Conservation (phyloP, 1,140 invertebrate species). For the Campodea augens region DNA sequence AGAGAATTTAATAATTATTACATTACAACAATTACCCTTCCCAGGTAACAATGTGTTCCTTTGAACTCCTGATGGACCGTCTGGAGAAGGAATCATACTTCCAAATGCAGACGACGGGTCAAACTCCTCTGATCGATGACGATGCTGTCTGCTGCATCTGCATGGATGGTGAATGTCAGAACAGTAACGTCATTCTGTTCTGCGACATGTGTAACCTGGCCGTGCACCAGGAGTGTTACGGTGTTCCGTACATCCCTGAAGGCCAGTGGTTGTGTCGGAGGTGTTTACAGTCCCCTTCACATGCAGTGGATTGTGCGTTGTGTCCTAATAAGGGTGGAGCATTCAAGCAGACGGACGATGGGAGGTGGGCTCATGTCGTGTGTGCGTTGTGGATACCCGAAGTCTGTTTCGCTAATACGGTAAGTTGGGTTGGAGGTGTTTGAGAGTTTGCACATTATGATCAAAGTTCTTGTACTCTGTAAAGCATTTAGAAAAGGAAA, state of each 20-base stretch:
- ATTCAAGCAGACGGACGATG: conserved; percentile 93
- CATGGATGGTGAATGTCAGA: conserved; percentile 82
- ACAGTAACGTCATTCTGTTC: conserved; percentile 88
- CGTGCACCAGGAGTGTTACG: conserved; percentile 98
- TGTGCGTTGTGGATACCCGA: conserved; percentile 98
- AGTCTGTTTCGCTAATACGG: conserved; percentile 91
- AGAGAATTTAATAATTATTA: no score
- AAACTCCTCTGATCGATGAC: conserved; percentile 67
- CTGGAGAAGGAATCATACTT: conserved; percentile 96
- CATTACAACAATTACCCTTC: conserved; percentile 41
- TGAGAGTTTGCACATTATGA: no score
- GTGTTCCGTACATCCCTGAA: conserved; percentile 96
- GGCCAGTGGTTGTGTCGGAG: conserved; percentile 92
- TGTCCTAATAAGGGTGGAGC: conserved; percentile 97
- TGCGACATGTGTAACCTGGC: conserved; percentile 99
- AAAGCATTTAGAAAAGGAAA: no score
- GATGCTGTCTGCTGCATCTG: conserved; percentile 95
- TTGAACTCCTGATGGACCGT: conserved; percentile 90
- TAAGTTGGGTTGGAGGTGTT: no score
- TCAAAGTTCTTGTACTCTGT: no score
- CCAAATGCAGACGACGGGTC: conserved; percentile 44
- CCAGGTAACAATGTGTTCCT: conserved; percentile 58
- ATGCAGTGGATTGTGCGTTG: conserved; percentile 86
- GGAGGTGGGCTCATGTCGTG: conserved; percentile 94
- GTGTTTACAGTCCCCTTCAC: conserved; percentile 87